phyloP scores from a whole-genome alignment of 2,797 vertebrate genomes.

The Poecilia wingei region DNA sequence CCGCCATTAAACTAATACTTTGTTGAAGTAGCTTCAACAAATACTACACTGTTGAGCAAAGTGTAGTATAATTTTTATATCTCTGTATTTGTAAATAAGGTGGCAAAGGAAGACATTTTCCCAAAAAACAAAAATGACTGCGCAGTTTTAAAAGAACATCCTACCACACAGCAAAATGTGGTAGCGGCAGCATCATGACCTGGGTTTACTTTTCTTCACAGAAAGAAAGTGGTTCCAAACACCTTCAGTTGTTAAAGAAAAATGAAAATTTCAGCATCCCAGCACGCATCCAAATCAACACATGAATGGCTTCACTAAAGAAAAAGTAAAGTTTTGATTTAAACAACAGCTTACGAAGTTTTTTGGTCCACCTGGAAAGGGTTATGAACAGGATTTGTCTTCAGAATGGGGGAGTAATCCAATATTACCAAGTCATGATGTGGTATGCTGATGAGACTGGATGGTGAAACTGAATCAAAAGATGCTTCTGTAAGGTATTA shows the following conservation, averaged over 20 bases:
- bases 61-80: too few relatives aligned
- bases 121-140: not conserved
- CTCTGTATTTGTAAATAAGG: not conserved
- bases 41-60: too few relatives aligned
- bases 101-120: not conserved
- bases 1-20: not conserved
- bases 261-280: not conserved
- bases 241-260: not conserved
- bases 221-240: not conserved
- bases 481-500: not conserved
- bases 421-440: not conserved
- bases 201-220: not conserved
- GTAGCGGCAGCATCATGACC: not conserved
- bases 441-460: not conserved
- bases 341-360: not conserved
- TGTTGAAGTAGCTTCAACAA: not conserved
- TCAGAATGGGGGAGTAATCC: not conserved
- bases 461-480: constrained; percentile 4
- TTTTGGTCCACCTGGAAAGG: not conserved
- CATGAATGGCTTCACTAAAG: not conserved
- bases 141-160: not conserved
- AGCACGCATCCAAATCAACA: not conserved
- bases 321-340: not conserved
- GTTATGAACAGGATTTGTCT: not conserved
- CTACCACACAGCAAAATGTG: not conserved